Evolutionary conservation across 2,888 invertebrate genomes (phyloP).

Genomic region (Hydropsyche betteni): DNA sequence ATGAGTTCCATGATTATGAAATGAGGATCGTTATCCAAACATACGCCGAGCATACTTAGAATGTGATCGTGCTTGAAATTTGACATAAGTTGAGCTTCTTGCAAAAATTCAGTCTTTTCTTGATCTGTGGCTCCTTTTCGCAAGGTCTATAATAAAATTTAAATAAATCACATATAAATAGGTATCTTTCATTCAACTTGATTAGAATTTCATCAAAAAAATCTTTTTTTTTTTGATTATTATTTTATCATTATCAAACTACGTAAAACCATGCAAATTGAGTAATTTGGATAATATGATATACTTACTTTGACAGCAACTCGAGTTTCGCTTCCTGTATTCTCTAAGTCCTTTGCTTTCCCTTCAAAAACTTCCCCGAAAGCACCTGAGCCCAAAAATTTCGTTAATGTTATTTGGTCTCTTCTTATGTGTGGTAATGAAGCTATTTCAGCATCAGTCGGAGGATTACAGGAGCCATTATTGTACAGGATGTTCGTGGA

Average conservation of each 20-base stretch:
- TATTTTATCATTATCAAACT: too few relatives aligned
- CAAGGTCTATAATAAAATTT: conserved; percentile 71
- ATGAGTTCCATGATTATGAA: conserved; percentile 96
- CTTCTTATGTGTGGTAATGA: conserved; percentile 85
- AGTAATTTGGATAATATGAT: too few relatives aligned
- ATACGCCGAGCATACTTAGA: conserved; percentile 90
- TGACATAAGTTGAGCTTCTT: conserved; percentile 97
- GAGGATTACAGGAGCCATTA: conserved; percentile 57
- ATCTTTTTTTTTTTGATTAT: too few relatives aligned
- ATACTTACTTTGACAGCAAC: conserved; percentile 88
- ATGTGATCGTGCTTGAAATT: conserved; percentile 98
- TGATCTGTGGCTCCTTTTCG: conserved; percentile 90
- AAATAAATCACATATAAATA: background rate
- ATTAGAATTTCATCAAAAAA: background rate
- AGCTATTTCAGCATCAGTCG: conserved; percentile 81
- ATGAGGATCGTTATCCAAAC: conserved; percentile 91
- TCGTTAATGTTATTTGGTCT: conserved; percentile 85
- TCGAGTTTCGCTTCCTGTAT: conserved; percentile 69
- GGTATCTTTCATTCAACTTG: conserved; percentile 2
- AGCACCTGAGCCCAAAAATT: conserved; percentile 94
- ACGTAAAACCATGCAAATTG: too few relatives aligned
- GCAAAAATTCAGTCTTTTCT: conserved; percentile 92
- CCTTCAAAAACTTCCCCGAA: conserved; percentile 98
- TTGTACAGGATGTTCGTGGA: conserved; percentile 86
- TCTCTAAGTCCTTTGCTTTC: conserved; percentile 75